Base-by-base conservation (phyloP, 2,113 vertebrate species). In the Alligator sinensis region DNA sequence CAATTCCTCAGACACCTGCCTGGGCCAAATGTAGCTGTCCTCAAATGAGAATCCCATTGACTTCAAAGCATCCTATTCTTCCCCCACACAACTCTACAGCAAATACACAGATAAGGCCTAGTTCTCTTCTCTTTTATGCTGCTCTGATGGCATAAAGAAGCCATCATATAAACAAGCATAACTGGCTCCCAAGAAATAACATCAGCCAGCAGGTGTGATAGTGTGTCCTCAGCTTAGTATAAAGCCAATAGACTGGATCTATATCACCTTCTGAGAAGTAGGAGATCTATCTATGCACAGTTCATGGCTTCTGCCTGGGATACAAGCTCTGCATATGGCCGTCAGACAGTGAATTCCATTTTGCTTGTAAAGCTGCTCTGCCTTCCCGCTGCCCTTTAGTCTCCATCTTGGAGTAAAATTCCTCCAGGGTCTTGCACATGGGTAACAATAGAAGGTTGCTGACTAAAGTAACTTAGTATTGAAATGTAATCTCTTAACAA, bases 321-420 rank as follows among this genome's bases (percentile, higher is more conserved):
- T 2, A 8, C 2, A 17, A 79, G 64, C 55, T 55, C 22, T 19
- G n/a, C 38, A 11, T 0, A 0, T 5, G 34, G 47, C 47, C 9
- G 47, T 47, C 47, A 47, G 47, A 47, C 47, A 47, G 47, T 9
- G 7, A 47, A 47, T 47, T 9, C 47, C 47, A 47, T 47, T 47
- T 47, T 47, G 61, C 6, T 25, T 19, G 22, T 47, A 38, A 47
- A 38, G 70, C 24, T 47, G 34, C 15, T 74, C 22, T 38, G 80
- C 22, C 9, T 66, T 70, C 24, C 8, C 7, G 4, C 22, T 47
- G 34, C 47, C 47, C 47, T 47, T 47, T 47, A 47, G 47, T 47
- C 47, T 47, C 47, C 47, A 47, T 47, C 47, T 47, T 47, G 47
- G 47, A 47, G 47, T 47, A 47, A 47, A 47, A 47, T 47, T 47